Evolutionary conservation across 2,113 vertebrate genomes (phyloP), one percentile per base, ranked within the genome.

Genomic region (Antennarius striatus): DNA sequence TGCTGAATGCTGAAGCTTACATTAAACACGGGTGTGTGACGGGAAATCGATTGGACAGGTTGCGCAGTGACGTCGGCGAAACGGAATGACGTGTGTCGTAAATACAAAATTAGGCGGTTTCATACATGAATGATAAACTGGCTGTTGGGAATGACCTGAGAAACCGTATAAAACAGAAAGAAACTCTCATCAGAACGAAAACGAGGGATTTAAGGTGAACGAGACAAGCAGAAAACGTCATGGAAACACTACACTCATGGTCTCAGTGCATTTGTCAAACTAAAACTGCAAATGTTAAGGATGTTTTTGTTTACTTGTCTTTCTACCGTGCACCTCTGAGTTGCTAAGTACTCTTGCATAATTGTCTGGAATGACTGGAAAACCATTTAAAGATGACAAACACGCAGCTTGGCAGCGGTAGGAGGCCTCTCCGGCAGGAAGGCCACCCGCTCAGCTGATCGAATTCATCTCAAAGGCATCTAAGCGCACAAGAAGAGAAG

Each of bases 401-500:
- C 54, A 43, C 42, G 47, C 61, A 53, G 70, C 56, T 68, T 85
- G 49, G 63, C 75, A 65, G 14, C 30, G 15, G 56, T 36, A 61
- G 75, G 82, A 83, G 79, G 82, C 66, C 78, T 80, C 77, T 82
- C 61, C 67, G 67, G 66, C 75, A 54, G 67, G 32, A 7, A 7
- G 32, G 32, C 5, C 81, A 65, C 63, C 59, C 70, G 56, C 73
- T 75, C 64, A 58, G 70, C 75, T 77, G 79, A 81, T 81, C 82
- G 75, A 88, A 78, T 80, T 90, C 80, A 85, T 85, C 79, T 80
- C 60, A 80, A 69, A 85, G 68, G 81, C 79, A 81, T 83, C 69
- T 72, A 11, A 51, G 74, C 70, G 77, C 75, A 51, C 64, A 71
- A 56, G 3, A 56, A 39, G 59, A 45, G 72, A 50, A 63, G 22